Conservation (phyloP, 2,113 vertebrate species). For the Argyrosomus japonicus region DNA sequence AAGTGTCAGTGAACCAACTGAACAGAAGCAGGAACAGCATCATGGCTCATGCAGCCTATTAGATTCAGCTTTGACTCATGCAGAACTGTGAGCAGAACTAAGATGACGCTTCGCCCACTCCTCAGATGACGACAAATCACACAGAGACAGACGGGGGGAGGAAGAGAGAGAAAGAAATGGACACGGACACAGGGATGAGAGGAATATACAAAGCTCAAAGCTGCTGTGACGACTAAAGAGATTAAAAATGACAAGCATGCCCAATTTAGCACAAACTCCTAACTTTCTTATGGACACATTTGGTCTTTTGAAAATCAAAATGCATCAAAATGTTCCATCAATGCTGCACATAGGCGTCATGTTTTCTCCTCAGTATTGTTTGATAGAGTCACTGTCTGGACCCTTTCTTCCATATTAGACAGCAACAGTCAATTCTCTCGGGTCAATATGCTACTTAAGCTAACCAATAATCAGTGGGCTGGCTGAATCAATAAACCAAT, state of each 20-base stretch:
- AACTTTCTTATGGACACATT: not conserved
- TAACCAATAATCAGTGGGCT: slow-evolving; percentile 53
- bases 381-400: slow-evolving; percentile 25
- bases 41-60: slow-evolving; percentile 43
- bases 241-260: not conserved
- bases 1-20: slow-evolving; percentile 30
- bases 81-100: slow-evolving; percentile 39
- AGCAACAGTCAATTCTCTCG: slow-evolving; percentile 40
- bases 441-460: slow-evolving; percentile 51
- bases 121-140: slow-evolving; percentile 63
- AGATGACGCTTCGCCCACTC: slow-evolving; percentile 68
- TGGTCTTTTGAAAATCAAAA: not conserved
- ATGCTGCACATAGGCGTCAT: slow-evolving; percentile 6
- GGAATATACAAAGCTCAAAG: slow-evolving; percentile 8
- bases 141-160: slow-evolving; percentile 26
- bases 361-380: slow-evolving; percentile 24
- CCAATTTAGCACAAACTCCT: not conserved
- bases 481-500: slow-evolving; percentile 72
- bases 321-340: slow-evolving; percentile 10
- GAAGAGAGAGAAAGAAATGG: slow-evolving; percentile 3
- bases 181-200: not conserved
- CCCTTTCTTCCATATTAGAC: slow-evolving; percentile 40
- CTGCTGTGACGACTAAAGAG: not conserved
- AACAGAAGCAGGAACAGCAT: slow-evolving; percentile 40
- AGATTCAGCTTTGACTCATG: slow-evolving; percentile 59